Conservation (phyloP, 2,113 vertebrate genomes). For the Passer montanus region DNA sequence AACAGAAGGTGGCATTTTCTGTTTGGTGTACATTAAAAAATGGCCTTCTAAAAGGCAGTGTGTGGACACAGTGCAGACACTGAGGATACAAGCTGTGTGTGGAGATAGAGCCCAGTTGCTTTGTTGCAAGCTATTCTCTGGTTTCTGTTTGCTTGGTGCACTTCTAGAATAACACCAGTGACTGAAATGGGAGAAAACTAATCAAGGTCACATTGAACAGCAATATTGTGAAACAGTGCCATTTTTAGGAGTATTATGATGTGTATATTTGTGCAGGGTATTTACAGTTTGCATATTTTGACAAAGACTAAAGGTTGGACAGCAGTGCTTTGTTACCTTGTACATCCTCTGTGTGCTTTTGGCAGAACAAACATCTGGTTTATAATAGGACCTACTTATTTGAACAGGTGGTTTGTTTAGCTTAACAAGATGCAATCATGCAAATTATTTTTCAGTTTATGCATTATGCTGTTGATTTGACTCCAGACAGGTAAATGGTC, state of each 20-base stretch:
- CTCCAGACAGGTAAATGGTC: background rate
- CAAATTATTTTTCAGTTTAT: background rate
- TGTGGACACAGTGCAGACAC: background rate
- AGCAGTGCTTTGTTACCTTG: background rate
- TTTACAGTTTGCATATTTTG: background rate
- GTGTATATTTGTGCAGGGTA: background rate
- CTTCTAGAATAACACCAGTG: background rate
- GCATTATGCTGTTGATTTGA: background rate
- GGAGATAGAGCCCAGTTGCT: background rate
- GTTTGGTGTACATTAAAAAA: background rate
- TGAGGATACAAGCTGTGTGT: background rate
- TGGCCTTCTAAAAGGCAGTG: background rate
- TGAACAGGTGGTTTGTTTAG: constrained; percentile 31
- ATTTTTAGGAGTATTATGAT: background rate
- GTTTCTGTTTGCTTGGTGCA: background rate
- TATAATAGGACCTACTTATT: background rate
- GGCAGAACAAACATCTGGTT: background rate
- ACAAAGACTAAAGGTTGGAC: background rate
- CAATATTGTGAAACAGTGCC: background rate
- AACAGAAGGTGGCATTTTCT: background rate
- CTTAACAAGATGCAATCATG: background rate
- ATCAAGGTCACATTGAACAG: background rate
- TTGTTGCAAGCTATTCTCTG: background rate
- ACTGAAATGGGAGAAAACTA: background rate
- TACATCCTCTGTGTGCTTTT: background rate